These are phyloP conservation scores for Caracal caracal DNA, from an alignment of 2,113 vertebrate species.

Conservation along the genomic window DNA sequence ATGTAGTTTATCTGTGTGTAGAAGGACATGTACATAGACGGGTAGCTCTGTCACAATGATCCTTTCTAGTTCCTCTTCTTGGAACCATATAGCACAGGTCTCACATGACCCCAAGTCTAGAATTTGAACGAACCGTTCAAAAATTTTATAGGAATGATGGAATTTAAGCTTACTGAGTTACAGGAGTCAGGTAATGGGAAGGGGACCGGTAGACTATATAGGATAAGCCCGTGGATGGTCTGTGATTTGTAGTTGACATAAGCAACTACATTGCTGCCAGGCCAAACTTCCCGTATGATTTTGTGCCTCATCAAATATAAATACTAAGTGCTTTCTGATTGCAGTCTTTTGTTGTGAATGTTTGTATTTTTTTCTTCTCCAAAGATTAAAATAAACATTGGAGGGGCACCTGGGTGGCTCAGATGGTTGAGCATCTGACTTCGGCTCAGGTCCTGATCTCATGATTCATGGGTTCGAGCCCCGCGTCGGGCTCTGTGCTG, in stretches of 20 bases:
- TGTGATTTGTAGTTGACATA: background rate
- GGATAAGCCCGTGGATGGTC: background rate
- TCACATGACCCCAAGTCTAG: background rate
- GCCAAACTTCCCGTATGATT: background rate
- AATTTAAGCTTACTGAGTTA: background rate
- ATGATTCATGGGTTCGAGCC: too few species aligned
- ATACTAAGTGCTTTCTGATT: background rate
- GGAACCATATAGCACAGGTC: background rate
- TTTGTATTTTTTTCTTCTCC: background rate
- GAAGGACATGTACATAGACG: background rate
- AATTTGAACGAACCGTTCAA: background rate
- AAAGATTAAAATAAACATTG: constrained; percentile 19
- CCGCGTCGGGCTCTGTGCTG: too few species aligned
- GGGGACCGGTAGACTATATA: background rate
- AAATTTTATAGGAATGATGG: background rate
- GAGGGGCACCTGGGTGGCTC: too few species aligned
- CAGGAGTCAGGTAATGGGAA: background rate
- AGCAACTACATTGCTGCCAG: background rate
- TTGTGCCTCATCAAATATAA: constrained; percentile 9
- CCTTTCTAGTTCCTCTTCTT: background rate
- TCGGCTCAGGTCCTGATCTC: too few species aligned
- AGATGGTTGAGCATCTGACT: too few species aligned
- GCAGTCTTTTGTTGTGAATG: background rate
- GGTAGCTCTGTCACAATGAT: background rate
- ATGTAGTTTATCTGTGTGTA: background rate